Evolutionary conservation across 2,888 invertebrate genomes (phyloP).

Genomic region (Drosophila hawaiiensis): DNA sequence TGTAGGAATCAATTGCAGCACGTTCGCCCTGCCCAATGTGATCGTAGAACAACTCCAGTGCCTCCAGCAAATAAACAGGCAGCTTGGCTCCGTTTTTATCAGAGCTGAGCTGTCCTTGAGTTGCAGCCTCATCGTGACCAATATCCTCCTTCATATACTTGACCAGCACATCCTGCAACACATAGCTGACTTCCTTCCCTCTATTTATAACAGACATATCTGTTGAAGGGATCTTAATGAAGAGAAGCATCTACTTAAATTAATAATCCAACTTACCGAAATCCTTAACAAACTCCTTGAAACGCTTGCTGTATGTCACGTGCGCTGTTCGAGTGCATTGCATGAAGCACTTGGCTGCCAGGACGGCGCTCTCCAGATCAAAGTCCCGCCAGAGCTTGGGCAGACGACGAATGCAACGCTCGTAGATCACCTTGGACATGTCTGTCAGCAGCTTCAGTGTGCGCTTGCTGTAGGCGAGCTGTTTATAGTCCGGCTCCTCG

Average conservation of each 20-base stretch:
- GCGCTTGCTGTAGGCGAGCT: conserved; percentile 81
- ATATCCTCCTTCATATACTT: conserved; percentile 74
- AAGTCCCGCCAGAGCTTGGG: conserved; percentile 86
- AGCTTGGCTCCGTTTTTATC: conserved; percentile 68
- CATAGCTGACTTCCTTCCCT: conserved; percentile 67
- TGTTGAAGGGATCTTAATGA: conserved; percentile 10
- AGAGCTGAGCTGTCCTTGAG: conserved; percentile 48
- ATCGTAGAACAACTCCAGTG: conserved; percentile 83
- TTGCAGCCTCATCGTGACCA: conserved; percentile 39
- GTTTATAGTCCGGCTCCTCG: conserved; percentile 81
- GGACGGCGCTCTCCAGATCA: conserved; percentile 86
- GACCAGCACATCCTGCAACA: conserved; percentile 80
- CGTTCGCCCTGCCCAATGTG: conserved; percentile 79
- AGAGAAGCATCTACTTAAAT: background rate
- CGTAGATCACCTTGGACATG: conserved; percentile 82
- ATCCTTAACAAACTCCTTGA: conserved; percentile 79
- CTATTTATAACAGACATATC: conserved; percentile 63
- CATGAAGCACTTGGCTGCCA: conserved; percentile 87
- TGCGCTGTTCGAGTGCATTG: conserved; percentile 82
- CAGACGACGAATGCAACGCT: conserved; percentile 86
- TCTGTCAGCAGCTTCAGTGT: conserved; percentile 79
- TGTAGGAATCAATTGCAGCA: conserved; percentile 79
- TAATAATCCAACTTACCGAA: conserved; percentile 66
- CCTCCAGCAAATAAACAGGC: conserved; percentile 74
- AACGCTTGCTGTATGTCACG: conserved; percentile 78